Evolutionary conservation across 2,888 invertebrate genomes (phyloP).

Genomic region (Ectropis crepuscularia): DNA sequence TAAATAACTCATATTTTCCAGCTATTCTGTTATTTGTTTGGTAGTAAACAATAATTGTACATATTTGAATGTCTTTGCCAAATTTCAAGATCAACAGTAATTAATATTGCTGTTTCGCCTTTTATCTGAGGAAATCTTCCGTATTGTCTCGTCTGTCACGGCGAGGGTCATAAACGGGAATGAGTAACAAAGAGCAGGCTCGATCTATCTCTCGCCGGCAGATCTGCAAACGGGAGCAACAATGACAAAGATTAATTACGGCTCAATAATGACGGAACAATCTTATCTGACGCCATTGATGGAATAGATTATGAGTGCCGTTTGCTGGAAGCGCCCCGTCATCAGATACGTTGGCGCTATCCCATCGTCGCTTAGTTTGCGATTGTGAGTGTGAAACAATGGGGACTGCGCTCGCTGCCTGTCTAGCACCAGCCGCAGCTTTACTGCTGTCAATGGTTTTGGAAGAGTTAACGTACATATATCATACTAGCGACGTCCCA

Average conservation of each 20-base stretch:
- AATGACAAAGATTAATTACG: constrained; percentile 77
- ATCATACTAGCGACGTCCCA: no score
- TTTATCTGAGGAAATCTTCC: constrained; percentile 31
- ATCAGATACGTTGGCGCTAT: constrained; percentile 49
- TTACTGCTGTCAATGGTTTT: no score
- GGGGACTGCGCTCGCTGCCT: constrained; percentile 16
- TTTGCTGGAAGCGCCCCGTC: constrained; percentile 55
- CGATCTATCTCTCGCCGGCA: constrained; percentile 50
- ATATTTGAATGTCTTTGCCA: constrained; percentile 18
- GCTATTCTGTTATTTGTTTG: constrained; percentile 1
- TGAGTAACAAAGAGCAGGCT: constrained; percentile 48
- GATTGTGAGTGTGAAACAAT: constrained; percentile 40
- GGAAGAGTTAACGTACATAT: no score
- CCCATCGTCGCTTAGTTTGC: constrained; percentile 40
- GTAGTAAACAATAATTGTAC: constrained; percentile 8
- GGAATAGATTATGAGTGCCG: constrained; percentile 61
- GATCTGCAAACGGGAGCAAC: constrained; percentile 67
- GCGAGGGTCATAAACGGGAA: constrained; percentile 47
- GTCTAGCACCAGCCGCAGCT: no score
- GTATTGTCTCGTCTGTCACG: constrained; percentile 39
- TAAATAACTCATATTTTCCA: background rate
- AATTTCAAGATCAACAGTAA: constrained; percentile 34
- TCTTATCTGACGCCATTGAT: constrained; percentile 68
- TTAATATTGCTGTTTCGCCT: constrained; percentile 36
- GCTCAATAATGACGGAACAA: constrained; percentile 70